Evolutionary conservation across 2,113 vertebrate genomes (phyloP).

Genomic region (Chaenocephalus aceratus): DNA sequence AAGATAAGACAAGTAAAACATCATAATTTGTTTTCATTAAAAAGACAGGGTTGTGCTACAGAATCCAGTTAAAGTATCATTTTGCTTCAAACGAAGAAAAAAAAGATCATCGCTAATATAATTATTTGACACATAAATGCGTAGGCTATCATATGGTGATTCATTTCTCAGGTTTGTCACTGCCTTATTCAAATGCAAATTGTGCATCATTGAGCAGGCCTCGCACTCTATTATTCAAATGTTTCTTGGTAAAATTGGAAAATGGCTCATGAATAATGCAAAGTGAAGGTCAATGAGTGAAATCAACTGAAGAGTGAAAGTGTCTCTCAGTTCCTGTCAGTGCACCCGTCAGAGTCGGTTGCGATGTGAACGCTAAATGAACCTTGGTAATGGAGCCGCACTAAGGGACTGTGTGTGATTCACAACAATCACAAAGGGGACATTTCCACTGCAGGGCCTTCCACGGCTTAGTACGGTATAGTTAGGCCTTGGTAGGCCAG

Average conservation of each 20-base stretch:
- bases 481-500: too few relatives aligned
- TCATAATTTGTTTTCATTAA: too few relatives aligned
- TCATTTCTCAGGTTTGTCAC: background rate
- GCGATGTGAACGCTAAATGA: conserved; percentile 19
- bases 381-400: conserved; percentile 1
- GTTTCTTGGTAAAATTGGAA: background rate
- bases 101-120: background rate
- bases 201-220: background rate
- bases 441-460: too few relatives aligned
- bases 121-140: background rate
- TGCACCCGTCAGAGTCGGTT: background rate
- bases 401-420: conserved; percentile 18
- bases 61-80: too few relatives aligned
- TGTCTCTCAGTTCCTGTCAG: background rate
- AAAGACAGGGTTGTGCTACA: too few relatives aligned
- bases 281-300: background rate
- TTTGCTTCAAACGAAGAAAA: too few relatives aligned
- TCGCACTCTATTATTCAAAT: background rate
- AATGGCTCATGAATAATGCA: conserved; percentile 29
- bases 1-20: too few relatives aligned
- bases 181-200: background rate
- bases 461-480: too few relatives aligned
- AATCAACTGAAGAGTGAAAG: background rate
- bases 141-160: background rate
- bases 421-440: background rate